Evolutionary conservation across 92 coral and sea anemone species (phyloP).

Genomic region (Muricea muricata): DNA sequence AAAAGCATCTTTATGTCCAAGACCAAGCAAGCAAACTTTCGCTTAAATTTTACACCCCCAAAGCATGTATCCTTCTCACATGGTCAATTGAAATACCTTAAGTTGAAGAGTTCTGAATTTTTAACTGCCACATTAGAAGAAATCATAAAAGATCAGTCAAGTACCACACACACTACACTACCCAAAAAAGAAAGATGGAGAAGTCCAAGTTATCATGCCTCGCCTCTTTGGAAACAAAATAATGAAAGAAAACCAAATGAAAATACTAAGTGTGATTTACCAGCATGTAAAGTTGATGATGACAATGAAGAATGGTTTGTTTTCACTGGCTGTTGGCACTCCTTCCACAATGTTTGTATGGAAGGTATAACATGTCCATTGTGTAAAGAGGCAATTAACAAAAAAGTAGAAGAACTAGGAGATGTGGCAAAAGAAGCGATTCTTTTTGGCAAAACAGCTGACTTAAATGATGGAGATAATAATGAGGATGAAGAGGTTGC

Average conservation of each 20-base stretch:
- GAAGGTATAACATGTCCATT: conserved; percentile 40
- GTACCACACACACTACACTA: background rate
- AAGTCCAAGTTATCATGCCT: conserved; percentile 42
- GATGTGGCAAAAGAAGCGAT: conserved; percentile 46
- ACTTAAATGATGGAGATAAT: background rate
- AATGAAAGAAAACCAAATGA: conserved; percentile 41
- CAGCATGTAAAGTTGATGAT: conserved; percentile 26
- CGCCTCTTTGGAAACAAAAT: conserved; percentile 22
- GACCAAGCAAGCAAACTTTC: conserved; percentile 45
- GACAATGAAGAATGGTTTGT: conserved; percentile 32
- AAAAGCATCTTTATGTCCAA: conserved; percentile 61
- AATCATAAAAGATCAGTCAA: background rate
- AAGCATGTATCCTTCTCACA: conserved; percentile 48
- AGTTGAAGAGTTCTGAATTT: conserved; percentile 49
- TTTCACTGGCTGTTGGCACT: conserved; percentile 59
- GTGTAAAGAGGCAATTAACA: conserved; percentile 39
- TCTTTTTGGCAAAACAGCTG: background rate
- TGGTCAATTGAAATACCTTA: conserved; percentile 38
- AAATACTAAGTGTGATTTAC: conserved; percentile 53
- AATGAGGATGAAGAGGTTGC: background rate
- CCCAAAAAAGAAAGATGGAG: background rate
- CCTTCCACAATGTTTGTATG: conserved; percentile 56
- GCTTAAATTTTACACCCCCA: conserved; percentile 47
- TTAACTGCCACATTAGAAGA: conserved; percentile 32
- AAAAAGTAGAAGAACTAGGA: conserved; percentile 45